Base-by-base conservation (phyloP, 2,888 invertebrate species). In the Drosophila anceps region DNA sequence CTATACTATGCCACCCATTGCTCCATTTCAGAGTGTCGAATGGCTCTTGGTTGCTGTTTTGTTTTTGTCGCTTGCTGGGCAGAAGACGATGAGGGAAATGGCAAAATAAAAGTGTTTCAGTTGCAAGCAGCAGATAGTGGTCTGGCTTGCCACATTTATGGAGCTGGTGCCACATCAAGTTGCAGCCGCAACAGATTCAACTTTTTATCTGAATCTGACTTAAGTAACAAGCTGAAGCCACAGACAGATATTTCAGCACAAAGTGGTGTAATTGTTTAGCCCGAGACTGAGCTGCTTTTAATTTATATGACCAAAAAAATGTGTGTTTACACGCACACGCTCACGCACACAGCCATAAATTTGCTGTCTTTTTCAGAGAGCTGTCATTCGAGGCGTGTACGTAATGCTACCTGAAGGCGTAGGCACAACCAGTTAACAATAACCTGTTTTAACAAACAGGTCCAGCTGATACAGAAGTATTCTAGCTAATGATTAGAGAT, bases 121-220 rank as follows among this genome's bases (percentile, higher is more conserved):
- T 39, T 81, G 60, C 63, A 69, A 69, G 68, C 37, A 61, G 63
- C 68, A 73, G 76, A 75, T 71, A 86, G 81, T 73, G 71, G 84
- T 66, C 64, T 48, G 48, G 55, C 60, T 58, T 46, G 69, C 72
- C 69, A 63, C 76, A 81, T 69, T 84, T 84, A 84, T 82, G 71
- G 46, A 62, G 64, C 74, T 58, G 77, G 59, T 70, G 80, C 69
- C 80, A 73, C 77, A 76, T 67, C 67, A 73, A 88, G 79, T 86
- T 84, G 86, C 84, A 86, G 81, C 84, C 84, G 69, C 88, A 84
- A 81, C 68, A 81, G 84, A 84, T 81, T 81, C 62, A 79, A 88
- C 74, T 79, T 84, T 84, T 84, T 88, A 86, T 84, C 84, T 69
- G 67, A 65, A 63, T 77, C 78, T 70, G 83, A 70, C 68, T 82